Evolutionary conservation across 2,113 vertebrate genomes (phyloP).

Genomic region (Calidris pugnax): DNA sequence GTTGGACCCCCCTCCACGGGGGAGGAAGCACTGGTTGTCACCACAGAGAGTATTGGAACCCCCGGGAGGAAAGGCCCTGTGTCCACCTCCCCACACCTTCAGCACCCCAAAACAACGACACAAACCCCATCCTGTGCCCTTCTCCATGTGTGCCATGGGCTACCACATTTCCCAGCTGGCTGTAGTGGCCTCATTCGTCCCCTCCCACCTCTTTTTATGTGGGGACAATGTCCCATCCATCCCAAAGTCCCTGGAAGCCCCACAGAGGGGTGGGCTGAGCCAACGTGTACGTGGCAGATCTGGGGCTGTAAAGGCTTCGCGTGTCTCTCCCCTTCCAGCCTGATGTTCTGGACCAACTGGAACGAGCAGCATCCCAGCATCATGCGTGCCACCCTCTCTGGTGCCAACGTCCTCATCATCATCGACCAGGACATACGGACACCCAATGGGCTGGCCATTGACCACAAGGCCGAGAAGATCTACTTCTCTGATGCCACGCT

Average conservation of each 20-base stretch:
- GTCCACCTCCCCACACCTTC: fast-evolving
- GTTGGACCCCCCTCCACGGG: fast-evolving
- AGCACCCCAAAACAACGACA: not conserved
- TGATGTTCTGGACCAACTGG: constrained; percentile 99
- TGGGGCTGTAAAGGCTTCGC: fast-evolving
- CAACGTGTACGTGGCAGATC: fast-evolving
- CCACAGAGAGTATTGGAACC: not conserved
- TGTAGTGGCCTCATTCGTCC: not conserved
- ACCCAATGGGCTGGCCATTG: constrained; percentile 93
- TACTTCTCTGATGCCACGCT: constrained; percentile 96
- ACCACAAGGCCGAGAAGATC: constrained; percentile 94
- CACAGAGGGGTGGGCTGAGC: not conserved
- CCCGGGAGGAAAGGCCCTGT: not conserved
- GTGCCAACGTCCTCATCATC: constrained; percentile 91
- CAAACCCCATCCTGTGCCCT: not conserved
- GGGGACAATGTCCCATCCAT: not conserved
- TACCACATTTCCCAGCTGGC: not conserved
- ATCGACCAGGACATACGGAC: constrained; percentile 94
- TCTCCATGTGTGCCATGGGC: not conserved
- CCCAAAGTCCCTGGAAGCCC: not conserved
- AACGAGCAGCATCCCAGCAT: constrained; percentile 96
- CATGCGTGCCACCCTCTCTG: constrained; percentile 92
- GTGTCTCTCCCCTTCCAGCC: constrained; percentile 62
- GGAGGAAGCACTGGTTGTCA: not conserved
- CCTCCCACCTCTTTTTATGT: fast-evolving